Evolutionary conservation across 2,797 vertebrate genomes (phyloP), one percentile per base, ranked within the genome.

Genomic region (Lithobates sylvaticus): DNA sequence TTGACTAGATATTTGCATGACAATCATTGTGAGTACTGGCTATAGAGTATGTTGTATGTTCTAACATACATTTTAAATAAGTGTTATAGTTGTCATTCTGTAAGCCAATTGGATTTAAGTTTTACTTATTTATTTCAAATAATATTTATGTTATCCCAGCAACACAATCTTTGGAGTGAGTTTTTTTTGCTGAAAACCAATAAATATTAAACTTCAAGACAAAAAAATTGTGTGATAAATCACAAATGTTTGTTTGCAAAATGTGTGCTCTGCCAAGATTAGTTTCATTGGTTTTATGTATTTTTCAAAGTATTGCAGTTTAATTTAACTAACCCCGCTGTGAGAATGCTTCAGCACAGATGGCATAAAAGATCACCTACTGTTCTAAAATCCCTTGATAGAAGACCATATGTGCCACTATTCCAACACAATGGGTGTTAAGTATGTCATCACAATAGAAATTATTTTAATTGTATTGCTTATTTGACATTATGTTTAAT

Each of bases 321-420:
- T 84, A 84, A 87, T 87, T 87, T 87, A 87, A 76, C 81, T 76
- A 84, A 79, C 81, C 81, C 86, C 76, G 81, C 86, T 87, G 86
- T 84, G 81, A 87, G 81, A 87, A 84, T 90, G 91, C 83, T 65
- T 71, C 70, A 88, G 91, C 89, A 88, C 94, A 95, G 95, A 95
- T 93, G 94, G 93, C 90, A 90, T 86, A 89, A 75, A 88, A 94
- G 88, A 93, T 93, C 91, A 92, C 92, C 93, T 92, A 91, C 91
- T 88, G 93, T 90, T 92, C 90, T 88, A 74, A 90, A 89, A 89
- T 73, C n/a, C 91, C 92, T 91, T 89, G 79, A 90, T 92, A 93
- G 92, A 93, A 92, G 92, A 89, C 93, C 93, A 94, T 94, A 95
- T 94, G 93, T 92, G 93, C 89, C 90, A 47, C 76, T 87, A 78